phyloP scores from a whole-genome alignment of 2,113 vertebrate genomes.

The Ranitomeya variabilis region DNA sequence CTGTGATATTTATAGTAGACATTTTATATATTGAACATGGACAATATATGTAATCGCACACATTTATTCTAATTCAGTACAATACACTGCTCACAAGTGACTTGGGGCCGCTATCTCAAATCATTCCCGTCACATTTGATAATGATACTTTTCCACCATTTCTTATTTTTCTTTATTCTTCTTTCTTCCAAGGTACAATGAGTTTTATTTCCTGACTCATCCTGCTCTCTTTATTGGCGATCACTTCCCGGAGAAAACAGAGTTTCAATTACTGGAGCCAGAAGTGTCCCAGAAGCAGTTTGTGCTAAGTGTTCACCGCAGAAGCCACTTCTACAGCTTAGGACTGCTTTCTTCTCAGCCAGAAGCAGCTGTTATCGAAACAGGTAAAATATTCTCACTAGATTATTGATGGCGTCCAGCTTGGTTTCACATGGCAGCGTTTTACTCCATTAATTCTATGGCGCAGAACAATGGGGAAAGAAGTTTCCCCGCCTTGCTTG shows the following conservation, averaged over 20 bases:
- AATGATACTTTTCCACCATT: background rate
- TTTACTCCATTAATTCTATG: background rate
- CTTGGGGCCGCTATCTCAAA: background rate
- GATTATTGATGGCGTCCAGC: background rate
- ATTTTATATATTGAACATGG: too few relatives aligned
- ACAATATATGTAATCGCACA: too few relatives aligned
- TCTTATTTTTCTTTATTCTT: background rate
- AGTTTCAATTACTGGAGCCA: conserved; percentile 80
- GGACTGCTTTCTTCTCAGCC: conserved; percentile 73
- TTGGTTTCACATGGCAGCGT: background rate
- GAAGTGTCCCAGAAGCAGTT: conserved; percentile 73
- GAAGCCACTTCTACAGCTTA: conserved; percentile 76
- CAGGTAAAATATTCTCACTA: conserved; percentile 69
- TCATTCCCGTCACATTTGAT: background rate
- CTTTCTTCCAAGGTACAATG: conserved; percentile 73
- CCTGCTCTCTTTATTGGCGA: conserved; percentile 80
- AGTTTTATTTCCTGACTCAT: conserved; percentile 86
- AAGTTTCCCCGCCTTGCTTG: too few relatives aligned
- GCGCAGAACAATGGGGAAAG: background rate
- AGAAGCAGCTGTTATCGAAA: conserved; percentile 66
- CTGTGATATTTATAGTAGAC: too few relatives aligned
- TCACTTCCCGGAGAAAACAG: conserved; percentile 79
- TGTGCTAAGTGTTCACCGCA: conserved; percentile 70
- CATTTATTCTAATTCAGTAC: too few relatives aligned
- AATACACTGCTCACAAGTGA: background rate